phyloP scores from a whole-genome alignment of 2,113 vertebrate genomes.

The Triplophysa siluroides region DNA sequence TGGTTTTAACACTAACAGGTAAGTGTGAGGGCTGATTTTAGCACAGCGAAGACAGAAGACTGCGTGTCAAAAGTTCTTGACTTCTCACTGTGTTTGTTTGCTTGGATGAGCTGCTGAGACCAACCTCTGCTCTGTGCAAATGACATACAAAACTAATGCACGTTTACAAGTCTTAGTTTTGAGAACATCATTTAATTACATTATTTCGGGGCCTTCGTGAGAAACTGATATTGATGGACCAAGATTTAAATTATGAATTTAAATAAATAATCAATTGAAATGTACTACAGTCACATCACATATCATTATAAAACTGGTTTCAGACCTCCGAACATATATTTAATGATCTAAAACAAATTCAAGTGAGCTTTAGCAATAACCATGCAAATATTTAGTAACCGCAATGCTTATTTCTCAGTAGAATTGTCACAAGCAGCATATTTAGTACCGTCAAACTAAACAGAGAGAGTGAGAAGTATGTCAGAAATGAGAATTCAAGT shows the following conservation, averaged over 20 bases:
- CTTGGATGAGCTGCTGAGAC: constrained; percentile 15
- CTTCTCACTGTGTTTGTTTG: background rate
- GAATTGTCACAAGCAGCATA: too few relatives aligned
- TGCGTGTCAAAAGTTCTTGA: background rate
- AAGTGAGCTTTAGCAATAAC: background rate
- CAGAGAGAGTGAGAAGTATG: background rate
- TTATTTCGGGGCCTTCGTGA: background rate
- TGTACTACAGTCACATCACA: too few relatives aligned
- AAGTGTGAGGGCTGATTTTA: constrained; percentile 32
- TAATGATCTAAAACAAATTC: background rate
- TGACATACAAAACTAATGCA: background rate
- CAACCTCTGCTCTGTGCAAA: background rate
- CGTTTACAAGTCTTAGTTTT: background rate
- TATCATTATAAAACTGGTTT: too few relatives aligned
- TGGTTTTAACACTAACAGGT: constrained; percentile 32
- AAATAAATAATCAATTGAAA: too few relatives aligned
- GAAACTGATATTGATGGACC: too few relatives aligned
- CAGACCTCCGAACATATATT: background rate
- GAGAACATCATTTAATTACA: background rate
- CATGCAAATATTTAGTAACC: too few relatives aligned
- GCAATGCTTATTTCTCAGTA: too few relatives aligned
- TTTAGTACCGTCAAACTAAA: constrained; percentile 33
- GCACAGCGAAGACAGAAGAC: background rate
- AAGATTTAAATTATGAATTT: too few relatives aligned
- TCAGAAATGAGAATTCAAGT: background rate